phyloP scores from a whole-genome alignment of 2,888 invertebrate species.

The Drosophila mettleri region DNA sequence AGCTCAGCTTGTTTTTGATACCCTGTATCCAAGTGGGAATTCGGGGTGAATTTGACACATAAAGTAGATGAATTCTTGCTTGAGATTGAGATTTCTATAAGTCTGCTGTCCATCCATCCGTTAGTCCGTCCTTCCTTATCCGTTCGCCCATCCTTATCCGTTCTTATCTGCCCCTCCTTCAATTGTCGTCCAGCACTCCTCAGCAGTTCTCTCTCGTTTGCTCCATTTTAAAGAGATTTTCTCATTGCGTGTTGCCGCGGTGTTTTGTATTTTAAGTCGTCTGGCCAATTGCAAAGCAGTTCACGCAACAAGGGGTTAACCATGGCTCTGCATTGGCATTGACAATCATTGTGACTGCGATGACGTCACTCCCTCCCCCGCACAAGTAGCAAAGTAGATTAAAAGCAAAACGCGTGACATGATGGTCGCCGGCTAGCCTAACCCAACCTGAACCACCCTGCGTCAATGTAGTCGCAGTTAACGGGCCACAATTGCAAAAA shows the following conservation, averaged over 20 bases:
- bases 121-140: not conserved
- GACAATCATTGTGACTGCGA: conserved; percentile 54
- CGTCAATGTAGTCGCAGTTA: conserved; percentile 42
- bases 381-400: conserved; percentile 61
- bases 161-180: no score
- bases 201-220: not conserved
- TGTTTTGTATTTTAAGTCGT: conserved; percentile 35
- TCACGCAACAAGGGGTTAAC: conserved; percentile 64
- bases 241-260: conserved; percentile 56
- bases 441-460: not conserved
- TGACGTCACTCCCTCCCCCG: conserved; percentile 64
- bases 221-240: conserved; percentile 28
- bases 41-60: not conserved
- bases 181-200: not conserved
- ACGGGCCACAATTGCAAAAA: conserved; percentile 36
- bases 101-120: not conserved
- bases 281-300: conserved; percentile 21
- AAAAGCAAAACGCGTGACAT: conserved; percentile 62
- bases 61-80: not conserved
- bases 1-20: conserved; percentile 21
- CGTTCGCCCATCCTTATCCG: no score
- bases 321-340: conserved; percentile 64
- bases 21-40: not conserved
- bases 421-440: conserved; percentile 3
- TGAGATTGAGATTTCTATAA: not conserved